phyloP scores from a whole-genome alignment of 92 coral and sea anemone species.

The Palythoa grandis region DNA sequence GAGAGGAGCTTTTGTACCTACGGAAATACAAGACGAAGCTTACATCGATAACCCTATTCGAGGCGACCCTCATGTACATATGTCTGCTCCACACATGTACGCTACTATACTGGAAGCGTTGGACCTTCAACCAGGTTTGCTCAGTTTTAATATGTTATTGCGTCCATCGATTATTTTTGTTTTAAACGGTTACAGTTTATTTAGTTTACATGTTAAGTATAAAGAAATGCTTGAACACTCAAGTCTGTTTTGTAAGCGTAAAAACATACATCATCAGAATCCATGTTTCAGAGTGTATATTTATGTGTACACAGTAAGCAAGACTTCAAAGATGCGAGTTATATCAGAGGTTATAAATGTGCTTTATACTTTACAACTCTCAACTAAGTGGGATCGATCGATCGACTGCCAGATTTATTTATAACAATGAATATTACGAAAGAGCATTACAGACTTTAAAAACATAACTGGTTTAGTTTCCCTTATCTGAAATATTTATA shows the following conservation, averaged over 20 bases:
- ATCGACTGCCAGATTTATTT: too few relatives aligned
- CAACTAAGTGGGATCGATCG: too few relatives aligned
- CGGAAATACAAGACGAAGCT: conserved; percentile 88
- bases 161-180: background rate
- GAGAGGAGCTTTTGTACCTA: conserved; percentile 91
- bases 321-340: too few relatives aligned
- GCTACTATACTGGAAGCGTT: conserved; percentile 96
- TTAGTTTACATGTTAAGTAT: background rate
- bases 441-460: too few relatives aligned
- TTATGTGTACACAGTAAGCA: too few relatives aligned
- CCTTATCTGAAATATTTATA: too few relatives aligned
- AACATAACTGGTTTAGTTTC: too few relatives aligned
- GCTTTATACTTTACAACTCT: too few relatives aligned
- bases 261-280: background rate
- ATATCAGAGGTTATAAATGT: too few relatives aligned
- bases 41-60: conserved; percentile 89
- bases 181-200: background rate
- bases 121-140: conserved; percentile 89
- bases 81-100: conserved; percentile 99
- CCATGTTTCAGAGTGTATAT: too few relatives aligned
- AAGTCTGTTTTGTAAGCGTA: background rate
- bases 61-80: conserved; percentile 93
- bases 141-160: background rate
- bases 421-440: too few relatives aligned
- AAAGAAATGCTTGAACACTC: background rate